phyloP scores from a whole-genome alignment of 2,888 invertebrate genomes.

The Siphonodentalium dalli region DNA sequence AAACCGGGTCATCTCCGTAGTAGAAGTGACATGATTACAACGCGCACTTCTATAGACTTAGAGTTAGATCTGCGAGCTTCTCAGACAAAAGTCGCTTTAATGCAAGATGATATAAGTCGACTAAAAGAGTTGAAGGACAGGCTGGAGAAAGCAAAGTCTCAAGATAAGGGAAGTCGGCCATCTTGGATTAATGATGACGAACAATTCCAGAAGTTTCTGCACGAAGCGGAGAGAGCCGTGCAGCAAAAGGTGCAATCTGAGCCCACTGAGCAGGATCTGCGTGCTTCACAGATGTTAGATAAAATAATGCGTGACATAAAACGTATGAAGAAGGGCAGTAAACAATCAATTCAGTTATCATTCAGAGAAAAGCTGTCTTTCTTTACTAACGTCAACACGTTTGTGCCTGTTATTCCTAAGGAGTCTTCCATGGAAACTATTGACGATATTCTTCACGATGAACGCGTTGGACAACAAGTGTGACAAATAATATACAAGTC shows the following conservation, averaged over 20 bases:
- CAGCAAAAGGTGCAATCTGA: slow-evolving; percentile 32
- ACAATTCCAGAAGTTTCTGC: slow-evolving; percentile 74
- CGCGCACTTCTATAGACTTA: slow-evolving; percentile 84
- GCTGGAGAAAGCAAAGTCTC: slow-evolving; percentile 80
- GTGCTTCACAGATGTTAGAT: slow-evolving; percentile 82
- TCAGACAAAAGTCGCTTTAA: slow-evolving; percentile 81
- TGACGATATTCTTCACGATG: slow-evolving; percentile 44
- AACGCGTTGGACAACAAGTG: slow-evolving; percentile 47
- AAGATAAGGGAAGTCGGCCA: slow-evolving; percentile 67
- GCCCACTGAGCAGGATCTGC: slow-evolving; percentile 69
- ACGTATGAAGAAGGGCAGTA: slow-evolving; percentile 84
- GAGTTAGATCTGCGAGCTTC: slow-evolving; percentile 92
- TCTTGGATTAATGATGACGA: slow-evolving; percentile 88
- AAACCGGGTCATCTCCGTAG: slow-evolving; percentile 30
- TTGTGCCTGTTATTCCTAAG: slow-evolving; percentile 55
- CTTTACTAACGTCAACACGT: slow-evolving; percentile 74
- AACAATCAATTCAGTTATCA: slow-evolving; percentile 88
- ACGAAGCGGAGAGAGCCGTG: slow-evolving; percentile 62
- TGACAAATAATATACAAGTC: too few species aligned
- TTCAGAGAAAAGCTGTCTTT: slow-evolving; percentile 98
- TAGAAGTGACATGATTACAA: slow-evolving; percentile 37
- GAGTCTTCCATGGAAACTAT: slow-evolving; percentile 26
- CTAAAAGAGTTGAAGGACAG: slow-evolving; percentile 79
- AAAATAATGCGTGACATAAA: slow-evolving; percentile 91
- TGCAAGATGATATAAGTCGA: slow-evolving; percentile 83